Conservation (phyloP, 2,888 invertebrate species). For the Endotricha flammealis region DNA sequence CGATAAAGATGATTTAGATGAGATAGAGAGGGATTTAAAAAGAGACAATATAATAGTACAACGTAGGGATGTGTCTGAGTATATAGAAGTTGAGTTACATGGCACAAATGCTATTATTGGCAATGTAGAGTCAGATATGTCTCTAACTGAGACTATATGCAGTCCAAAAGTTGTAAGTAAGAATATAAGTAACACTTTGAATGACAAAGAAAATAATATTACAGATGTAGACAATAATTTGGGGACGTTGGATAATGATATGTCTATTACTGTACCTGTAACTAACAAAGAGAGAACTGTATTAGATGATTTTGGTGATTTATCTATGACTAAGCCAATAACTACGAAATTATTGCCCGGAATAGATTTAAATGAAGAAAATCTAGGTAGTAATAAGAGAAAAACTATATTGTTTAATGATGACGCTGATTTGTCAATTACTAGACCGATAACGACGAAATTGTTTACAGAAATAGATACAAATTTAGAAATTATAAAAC, state of each 20-base stretch:
- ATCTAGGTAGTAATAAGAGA: background rate
- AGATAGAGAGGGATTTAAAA: slow-evolving; percentile 49
- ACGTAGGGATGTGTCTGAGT: slow-evolving; percentile 42
- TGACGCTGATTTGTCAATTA: background rate
- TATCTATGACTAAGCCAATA: slow-evolving; percentile 29
- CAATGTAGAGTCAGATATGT: slow-evolving; percentile 55
- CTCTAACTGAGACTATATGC: slow-evolving; percentile 55
- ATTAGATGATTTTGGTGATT: slow-evolving; percentile 20
- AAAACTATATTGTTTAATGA: background rate
- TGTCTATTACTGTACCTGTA: slow-evolving; percentile 18
- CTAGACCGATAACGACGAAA: background rate
- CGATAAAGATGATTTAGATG: slow-evolving; percentile 53
- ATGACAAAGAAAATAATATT: slow-evolving; percentile 60
- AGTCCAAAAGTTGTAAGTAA: slow-evolving; percentile 44
- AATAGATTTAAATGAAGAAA: background rate
- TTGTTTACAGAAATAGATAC: no score
- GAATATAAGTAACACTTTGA: no score
- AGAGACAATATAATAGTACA: slow-evolving; percentile 30
- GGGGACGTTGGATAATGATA: slow-evolving; percentile 7
- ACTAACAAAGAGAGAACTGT: no score
- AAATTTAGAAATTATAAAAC: no score
- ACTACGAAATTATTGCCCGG: slow-evolving; percentile 8
- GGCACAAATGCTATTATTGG: slow-evolving; percentile 37
- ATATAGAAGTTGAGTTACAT: slow-evolving; percentile 60
- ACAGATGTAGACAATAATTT: slow-evolving; percentile 5